These are phyloP conservation scores for Porites cylindrica DNA, from an alignment of 92 coral and sea anemone genomes.

Conservation along the genomic window DNA sequence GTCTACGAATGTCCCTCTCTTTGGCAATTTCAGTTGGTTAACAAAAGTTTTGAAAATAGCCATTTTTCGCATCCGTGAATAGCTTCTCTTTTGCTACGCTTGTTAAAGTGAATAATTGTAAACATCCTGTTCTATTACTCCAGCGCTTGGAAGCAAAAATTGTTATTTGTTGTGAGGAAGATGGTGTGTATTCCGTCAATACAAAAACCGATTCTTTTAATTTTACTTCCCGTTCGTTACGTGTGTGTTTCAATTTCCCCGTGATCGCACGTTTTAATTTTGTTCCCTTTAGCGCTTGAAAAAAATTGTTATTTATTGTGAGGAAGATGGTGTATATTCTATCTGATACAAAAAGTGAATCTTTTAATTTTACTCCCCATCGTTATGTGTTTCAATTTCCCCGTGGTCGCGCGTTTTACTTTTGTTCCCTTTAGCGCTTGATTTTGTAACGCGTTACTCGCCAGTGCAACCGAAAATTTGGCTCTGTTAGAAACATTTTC, in stretches of 20 bases:
- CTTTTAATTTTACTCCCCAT: neutral
- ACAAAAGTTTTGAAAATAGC: neutral
- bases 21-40: neutral
- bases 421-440: neutral
- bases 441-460: neutral
- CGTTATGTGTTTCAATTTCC: neutral
- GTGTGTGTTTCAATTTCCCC: neutral
- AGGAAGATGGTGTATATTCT: too few species aligned
- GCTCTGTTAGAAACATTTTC: neutral
- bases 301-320: neutral
- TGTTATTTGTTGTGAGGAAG: neutral
- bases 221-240: neutral
- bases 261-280: neutral
- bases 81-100: neutral
- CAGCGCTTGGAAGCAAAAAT: neutral
- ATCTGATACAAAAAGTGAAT: too few species aligned
- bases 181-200: too few species aligned
- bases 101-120: neutral
- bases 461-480: neutral
- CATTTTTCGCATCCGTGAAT: neutral
- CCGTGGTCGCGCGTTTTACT: neutral
- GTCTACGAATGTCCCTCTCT: neutral
- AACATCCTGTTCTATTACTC: constrained; percentile 9
- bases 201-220: too few species aligned
- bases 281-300: neutral